Evolutionary conservation across 2,888 invertebrate genomes (phyloP).

Genomic region (Hyalella azteca): DNA sequence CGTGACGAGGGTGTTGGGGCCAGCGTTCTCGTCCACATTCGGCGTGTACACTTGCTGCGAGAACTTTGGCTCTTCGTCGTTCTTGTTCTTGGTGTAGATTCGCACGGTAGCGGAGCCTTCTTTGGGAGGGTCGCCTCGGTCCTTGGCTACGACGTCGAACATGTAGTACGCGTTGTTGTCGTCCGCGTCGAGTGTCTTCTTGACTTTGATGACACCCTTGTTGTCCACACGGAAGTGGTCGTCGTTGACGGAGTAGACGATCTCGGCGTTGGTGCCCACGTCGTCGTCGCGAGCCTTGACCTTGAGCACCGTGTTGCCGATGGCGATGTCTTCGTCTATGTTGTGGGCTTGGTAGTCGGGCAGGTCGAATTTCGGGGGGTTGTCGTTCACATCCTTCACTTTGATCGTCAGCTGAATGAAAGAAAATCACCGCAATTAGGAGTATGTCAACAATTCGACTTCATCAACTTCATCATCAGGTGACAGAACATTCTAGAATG

Average conservation of each 20-base stretch:
- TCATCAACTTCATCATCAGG: too few relatives aligned
- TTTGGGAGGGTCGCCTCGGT: conserved; percentile 91
- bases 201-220: conserved; percentile 89
- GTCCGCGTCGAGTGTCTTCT: conserved; percentile 91
- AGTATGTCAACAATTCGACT: too few relatives aligned
- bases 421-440: too few relatives aligned
- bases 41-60: conserved; percentile 96
- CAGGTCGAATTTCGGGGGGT: conserved; percentile 93
- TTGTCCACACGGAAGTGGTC: conserved; percentile 94
- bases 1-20: conserved; percentile 91
- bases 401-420: conserved; percentile 87
- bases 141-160: conserved; percentile 90
- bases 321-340: conserved; percentile 90
- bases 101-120: conserved; percentile 92
- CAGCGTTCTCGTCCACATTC: conserved; percentile 94
- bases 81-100: conserved; percentile 96
- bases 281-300: conserved; percentile 66
- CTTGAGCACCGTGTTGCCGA: conserved; percentile 86
- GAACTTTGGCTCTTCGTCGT: conserved; percentile 96
- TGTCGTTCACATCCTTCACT: conserved; percentile 96
- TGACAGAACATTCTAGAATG: too few relatives aligned
- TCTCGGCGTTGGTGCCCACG: conserved; percentile 92
- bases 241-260: conserved; percentile 88
- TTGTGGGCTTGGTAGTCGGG: conserved; percentile 97
- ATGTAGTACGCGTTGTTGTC: conserved; percentile 97